Base-by-base conservation (phyloP, 1,140 invertebrate genomes). In the Manduca sexta region DNA sequence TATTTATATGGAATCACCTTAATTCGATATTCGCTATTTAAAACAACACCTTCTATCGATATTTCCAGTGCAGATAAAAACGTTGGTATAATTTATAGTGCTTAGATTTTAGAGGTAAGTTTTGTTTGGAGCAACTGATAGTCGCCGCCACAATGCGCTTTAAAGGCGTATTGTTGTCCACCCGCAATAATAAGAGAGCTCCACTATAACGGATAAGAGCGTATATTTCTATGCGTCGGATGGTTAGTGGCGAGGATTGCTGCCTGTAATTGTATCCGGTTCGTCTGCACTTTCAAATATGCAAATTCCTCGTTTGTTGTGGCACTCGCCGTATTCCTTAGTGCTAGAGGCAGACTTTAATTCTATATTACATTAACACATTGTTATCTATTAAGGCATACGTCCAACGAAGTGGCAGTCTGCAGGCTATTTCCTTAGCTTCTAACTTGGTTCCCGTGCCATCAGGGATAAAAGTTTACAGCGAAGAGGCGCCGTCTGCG, bases 231-330 rank as follows among this genome's bases (percentile, higher is more conserved):
- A 62, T 59, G 59, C 31, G 33, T 45, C 18, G 54, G 56, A 59
- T 63, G 73, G 69, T 69, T 71, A 68, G 56, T 52, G 47, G 66
- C 45, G 43, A 58, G 60, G 67, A 74, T 73, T 73, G 71, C 57
- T 56, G 65, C 45, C 72, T 82, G 69, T 84, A 83, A 83, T 83
- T 81, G 72, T 71, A 66, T 83, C 77, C 77, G 79, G 64, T 55
- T 56, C 52, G 56, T 60, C 52, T 10, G 35, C 41, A 50, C 50
- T 49, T 45, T 49, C 45, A 55, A 50, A 60, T 54, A 55, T 50
- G 37, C 50, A 52, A 37, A 46, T 53, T 31, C 21, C 37, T 30
- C 18, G 29, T 43, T 26, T 26, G n/a, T n/a, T n/a, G 21, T 1
- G 21, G 4, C 21, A 3, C 21, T 26, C 21, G n/a, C n/a, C n/a